Percentiles rank a stretch among this genome's conserved stretches.
phyloP scores from a whole-genome alignment of 2,113 vertebrate genomes.

The Chamaetylas fuelleborni region DNA sequence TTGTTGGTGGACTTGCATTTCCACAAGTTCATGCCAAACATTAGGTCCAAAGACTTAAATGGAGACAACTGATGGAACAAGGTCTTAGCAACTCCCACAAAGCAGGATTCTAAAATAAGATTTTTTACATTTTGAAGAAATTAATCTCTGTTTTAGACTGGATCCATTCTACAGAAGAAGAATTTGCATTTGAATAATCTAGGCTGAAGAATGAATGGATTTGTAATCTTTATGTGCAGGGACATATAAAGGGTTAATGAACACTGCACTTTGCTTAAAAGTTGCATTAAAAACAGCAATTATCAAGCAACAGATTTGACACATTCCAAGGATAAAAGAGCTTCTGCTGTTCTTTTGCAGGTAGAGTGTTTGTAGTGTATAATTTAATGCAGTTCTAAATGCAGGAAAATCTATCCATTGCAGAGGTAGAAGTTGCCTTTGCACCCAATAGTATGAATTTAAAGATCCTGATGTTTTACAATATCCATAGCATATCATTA shows the following conservation, averaged over 20 bases:
- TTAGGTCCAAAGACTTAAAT: not conserved
- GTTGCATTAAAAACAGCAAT: not conserved
- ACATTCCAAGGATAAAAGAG: not conserved
- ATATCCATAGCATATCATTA: not conserved
- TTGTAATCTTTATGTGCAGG: not conserved
- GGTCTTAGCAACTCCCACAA: not conserved
- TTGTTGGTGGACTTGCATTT: not conserved
- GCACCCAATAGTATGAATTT: not conserved
- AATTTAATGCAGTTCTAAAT: not conserved
- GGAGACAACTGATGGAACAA: not conserved
- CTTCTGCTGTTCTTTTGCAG: not conserved
- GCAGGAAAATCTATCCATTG: not conserved
- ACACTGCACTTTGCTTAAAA: not conserved
- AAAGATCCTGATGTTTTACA: not conserved
- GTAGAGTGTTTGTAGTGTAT: not conserved
- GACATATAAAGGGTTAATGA: not conserved
- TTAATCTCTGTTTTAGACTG: not conserved
- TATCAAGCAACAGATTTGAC: not conserved
- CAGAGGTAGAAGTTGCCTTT: not conserved
- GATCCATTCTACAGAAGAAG: not conserved
- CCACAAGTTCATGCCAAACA: not conserved
- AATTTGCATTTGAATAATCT: not conserved
- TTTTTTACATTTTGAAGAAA: not conserved
- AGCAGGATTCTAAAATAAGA: not conserved
- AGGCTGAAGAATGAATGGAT: not conserved